A percentile compares a stretch with the other conserved stretches of the same genome.
phyloP scores from a whole-genome alignment of 2,888 invertebrate species.

The Marasmarcha lunaedactyla region DNA sequence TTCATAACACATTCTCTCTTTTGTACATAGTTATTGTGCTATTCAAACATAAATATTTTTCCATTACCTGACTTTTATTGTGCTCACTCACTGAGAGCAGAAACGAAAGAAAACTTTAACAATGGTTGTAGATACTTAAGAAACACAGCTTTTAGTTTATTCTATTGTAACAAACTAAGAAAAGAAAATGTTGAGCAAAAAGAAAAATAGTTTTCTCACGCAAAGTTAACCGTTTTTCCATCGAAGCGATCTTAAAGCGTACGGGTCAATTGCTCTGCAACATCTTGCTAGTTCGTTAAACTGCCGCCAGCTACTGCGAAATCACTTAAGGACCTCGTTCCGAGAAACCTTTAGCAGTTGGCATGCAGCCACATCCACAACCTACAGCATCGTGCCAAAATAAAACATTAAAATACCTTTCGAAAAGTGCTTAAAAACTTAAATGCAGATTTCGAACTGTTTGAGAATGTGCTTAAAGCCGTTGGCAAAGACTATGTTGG shows the following conservation, averaged over 20 bases:
- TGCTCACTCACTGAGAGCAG: too few relatives aligned
- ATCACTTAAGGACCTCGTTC: slow-evolving; percentile 56
- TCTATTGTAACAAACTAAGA: not conserved
- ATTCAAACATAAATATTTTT: too few relatives aligned
- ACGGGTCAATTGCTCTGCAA: slow-evolving; percentile 50
- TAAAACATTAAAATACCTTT: slow-evolving; percentile 60
- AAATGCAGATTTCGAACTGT: slow-evolving; percentile 24
- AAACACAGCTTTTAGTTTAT: not conserved
- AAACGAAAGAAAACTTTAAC: not conserved
- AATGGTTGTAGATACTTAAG: not conserved
- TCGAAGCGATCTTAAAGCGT: slow-evolving; percentile 38
- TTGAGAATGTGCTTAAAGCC: slow-evolving; percentile 50
- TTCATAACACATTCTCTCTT: too few relatives aligned
- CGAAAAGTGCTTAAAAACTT: slow-evolving; percentile 39
- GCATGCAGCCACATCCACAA: slow-evolving; percentile 39
- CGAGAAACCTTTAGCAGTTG: slow-evolving; percentile 56
- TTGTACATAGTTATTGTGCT: too few relatives aligned
- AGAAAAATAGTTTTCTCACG: slow-evolving; percentile 21
- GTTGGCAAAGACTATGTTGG: slow-evolving; percentile 46
- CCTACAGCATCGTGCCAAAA: slow-evolving; percentile 54
- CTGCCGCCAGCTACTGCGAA: slow-evolving; percentile 42
- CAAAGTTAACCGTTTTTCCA: slow-evolving; percentile 38
- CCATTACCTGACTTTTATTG: too few relatives aligned
- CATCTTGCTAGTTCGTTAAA: slow-evolving; percentile 59
- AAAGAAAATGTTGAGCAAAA: slow-evolving; percentile 11